Percentiles rank a stretch among this genome's conserved stretches.
phyloP scores from a whole-genome alignment of 2,888 invertebrate genomes.

The Eupithecia tripunctaria region DNA sequence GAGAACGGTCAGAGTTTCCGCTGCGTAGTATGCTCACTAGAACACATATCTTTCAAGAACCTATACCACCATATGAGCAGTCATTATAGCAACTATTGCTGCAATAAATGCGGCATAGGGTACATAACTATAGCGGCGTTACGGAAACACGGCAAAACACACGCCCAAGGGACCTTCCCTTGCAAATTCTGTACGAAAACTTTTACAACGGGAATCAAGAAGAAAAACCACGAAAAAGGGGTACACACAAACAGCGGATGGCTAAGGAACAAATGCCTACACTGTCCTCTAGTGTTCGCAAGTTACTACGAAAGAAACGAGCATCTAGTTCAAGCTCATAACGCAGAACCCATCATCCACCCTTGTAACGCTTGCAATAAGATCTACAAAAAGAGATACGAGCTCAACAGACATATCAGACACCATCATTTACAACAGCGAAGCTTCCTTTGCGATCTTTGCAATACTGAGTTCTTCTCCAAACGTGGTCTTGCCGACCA shows the following conservation, averaged over 20 bases:
- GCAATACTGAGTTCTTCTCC: slow-evolving; percentile 76
- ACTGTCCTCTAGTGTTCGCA: slow-evolving; percentile 76
- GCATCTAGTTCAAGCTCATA: slow-evolving; percentile 72
- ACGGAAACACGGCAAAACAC: slow-evolving; percentile 78
- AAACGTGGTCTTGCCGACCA: slow-evolving; percentile 75
- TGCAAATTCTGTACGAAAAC: slow-evolving; percentile 82
- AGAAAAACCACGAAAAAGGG: slow-evolving; percentile 76
- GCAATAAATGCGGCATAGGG: slow-evolving; percentile 75
- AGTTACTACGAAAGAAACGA: slow-evolving; percentile 78
- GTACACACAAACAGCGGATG: slow-evolving; percentile 75
- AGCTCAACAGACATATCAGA: slow-evolving; percentile 75
- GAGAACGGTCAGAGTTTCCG: slow-evolving; percentile 71
- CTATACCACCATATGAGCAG: slow-evolving; percentile 80
- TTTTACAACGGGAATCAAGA: slow-evolving; percentile 80
- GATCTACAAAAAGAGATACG: slow-evolving; percentile 76
- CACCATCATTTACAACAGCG: slow-evolving; percentile 77
- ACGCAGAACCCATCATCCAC: slow-evolving; percentile 67
- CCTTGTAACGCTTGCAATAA: slow-evolving; percentile 79
- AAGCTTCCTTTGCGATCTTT: slow-evolving; percentile 73
- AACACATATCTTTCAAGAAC: slow-evolving; percentile 77
- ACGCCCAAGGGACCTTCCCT: slow-evolving; percentile 80
- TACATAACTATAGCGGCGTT: slow-evolving; percentile 78
- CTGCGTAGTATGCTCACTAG: slow-evolving; percentile 73
- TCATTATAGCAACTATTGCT: slow-evolving; percentile 78
- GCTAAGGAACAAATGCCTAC: slow-evolving; percentile 78